Base-by-base conservation (phyloP, 2,888 invertebrate genomes). In the Rhaphigaster nebulosa region DNA sequence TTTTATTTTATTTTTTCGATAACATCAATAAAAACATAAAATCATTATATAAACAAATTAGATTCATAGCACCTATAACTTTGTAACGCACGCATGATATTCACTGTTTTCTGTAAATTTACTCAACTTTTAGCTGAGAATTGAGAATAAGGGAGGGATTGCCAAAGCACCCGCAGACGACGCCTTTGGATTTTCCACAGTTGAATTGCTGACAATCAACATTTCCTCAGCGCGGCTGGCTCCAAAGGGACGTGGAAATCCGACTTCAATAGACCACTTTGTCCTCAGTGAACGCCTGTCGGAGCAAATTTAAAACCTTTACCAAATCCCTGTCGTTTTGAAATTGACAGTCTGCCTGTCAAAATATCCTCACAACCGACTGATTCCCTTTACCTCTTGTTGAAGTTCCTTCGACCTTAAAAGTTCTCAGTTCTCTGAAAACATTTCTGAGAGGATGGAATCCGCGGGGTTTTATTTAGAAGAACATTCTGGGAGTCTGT, bases 361-460 rank as follows among this genome's bases (percentile, higher is more conserved):
- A 84, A 84, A 84, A 50, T 84, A 84, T n/a, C 45, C 45, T 45
- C 84, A 84, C 84, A n/a, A 50, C 84, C 50, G 26, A 50, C 41
- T 50, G 84, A 84, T 84, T 50, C 45, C 45, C 45, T 84, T 84
- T 84, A 84, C 45, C 84, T 45, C 45, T 80, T n/a, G 45, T 84
- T 84, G n/a, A 84, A 50, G 84, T n/a, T 84, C n/a, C 41, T 84
- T 84, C 84, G 84, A 45, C 84, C 84, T 76, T 76, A 76, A 76
- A 76, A 76, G 38, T 76, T 76, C 38, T 76, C 70, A 20, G 34
- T 38, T 76, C 34, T 76, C 38, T 76, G 70, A 76, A 76, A 76
- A 76, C 70, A 76, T 76, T 76, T 76, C 70, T 20, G 70, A 6
- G 29, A 76, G 70, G 70, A 20, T 76, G 38, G 34, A 76, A 38